Conservation (phyloP, 2,888 invertebrate genomes). For the Copidosoma aretas region DNA sequence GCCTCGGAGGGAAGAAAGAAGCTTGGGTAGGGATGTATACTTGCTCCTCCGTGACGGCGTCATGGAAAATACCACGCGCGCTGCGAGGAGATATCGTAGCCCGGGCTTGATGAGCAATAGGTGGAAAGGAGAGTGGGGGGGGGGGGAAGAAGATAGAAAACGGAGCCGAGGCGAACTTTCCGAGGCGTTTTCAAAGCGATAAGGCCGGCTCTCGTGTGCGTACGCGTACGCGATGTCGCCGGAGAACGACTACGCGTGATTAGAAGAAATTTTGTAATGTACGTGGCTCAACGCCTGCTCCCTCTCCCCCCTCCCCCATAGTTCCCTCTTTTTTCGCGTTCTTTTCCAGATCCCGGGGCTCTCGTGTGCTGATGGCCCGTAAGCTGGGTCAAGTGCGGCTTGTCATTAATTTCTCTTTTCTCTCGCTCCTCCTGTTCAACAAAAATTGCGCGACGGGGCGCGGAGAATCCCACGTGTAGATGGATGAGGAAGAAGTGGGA, state of each 20-base stretch:
- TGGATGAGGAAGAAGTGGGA: no score
- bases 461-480: no score
- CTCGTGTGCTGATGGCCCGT: no score
- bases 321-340: neutral
- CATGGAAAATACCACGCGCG: slow-evolving; percentile 28
- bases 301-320: neutral
- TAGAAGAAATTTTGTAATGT: slow-evolving; percentile 28
- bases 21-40: neutral
- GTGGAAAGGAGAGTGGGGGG: neutral
- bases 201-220: slow-evolving; percentile 3
- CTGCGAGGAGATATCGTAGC: neutral
- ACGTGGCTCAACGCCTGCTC: neutral
- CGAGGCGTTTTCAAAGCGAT: slow-evolving; percentile 36
- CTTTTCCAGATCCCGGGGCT: neutral
- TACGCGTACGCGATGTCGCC: slow-evolving; percentile 10
- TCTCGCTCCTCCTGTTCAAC: neutral
- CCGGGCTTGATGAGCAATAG: no score
- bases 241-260: slow-evolving; percentile 23
- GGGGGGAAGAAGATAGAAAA: slow-evolving; percentile 4
- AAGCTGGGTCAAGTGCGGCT: slow-evolving; percentile 17
- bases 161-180: slow-evolving; percentile 28
- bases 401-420: neutral
- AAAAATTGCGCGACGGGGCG: no score
- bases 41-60: no score
- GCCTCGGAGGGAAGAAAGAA: slow-evolving; percentile 7